These are phyloP conservation scores for Pterocles gutturalis DNA, from an alignment of 2,113 vertebrate genomes.

Conservation along the genomic window DNA sequence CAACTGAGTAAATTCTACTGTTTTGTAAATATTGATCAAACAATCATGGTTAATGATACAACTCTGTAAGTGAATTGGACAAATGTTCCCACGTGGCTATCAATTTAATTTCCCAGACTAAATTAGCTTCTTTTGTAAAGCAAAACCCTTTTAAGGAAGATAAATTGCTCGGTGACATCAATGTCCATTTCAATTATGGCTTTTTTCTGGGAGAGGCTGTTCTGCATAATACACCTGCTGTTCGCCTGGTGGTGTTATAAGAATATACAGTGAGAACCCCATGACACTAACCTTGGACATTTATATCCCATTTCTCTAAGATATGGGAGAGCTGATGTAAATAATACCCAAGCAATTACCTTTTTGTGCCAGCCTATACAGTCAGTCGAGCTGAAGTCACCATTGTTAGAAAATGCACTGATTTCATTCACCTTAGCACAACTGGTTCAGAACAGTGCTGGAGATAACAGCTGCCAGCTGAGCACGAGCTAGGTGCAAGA, in stretches of 20 bases:
- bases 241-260: neutral
- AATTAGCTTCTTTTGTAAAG: conserved; percentile 64
- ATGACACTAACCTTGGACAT: too few species aligned
- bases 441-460: neutral
- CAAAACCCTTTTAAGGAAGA: conserved; percentile 66
- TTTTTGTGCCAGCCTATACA: neutral
- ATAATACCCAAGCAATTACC: neutral
- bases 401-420: neutral
- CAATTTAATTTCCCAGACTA: conserved; percentile 72
- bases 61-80: conserved; percentile 73
- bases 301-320: neutral
- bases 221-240: neutral
- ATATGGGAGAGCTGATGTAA: neutral
- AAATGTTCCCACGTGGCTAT: conserved; percentile 62
- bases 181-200: conserved; percentile 59
- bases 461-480: neutral
- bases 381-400: neutral
- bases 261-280: neutral
- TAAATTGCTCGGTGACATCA: conserved; percentile 59
- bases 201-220: neutral
- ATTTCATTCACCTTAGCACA: neutral
- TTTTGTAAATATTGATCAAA: conserved; percentile 76
- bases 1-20: conserved; percentile 57
- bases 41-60: conserved; percentile 73
- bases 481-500: accelerated